Evolutionary conservation across 2,888 invertebrate species (phyloP), one percentile per base, ranked within the genome.

Genomic region (Synanthedon andrenaeformis): DNA sequence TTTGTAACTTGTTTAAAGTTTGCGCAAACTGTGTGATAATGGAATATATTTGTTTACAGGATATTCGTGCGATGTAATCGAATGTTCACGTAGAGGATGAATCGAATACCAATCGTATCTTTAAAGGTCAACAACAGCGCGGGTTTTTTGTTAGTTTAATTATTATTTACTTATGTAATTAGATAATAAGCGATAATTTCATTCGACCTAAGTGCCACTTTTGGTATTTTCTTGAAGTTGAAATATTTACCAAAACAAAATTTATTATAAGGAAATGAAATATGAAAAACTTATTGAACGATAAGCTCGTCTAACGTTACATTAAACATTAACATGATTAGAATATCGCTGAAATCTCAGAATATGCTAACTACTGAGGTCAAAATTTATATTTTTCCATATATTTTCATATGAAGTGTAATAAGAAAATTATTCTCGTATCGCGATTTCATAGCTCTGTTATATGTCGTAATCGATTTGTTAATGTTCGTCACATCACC

Each of bases 21-120:
- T 35, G 35, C 3, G 2, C 10, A 35, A 35, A 35, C 35, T 35
- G 10, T 8, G 35, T 35, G 10, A 35, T 35, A 35, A 35, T 35
- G 2, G 35, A 35, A 35, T 35, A 10, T 35, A 10, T 35, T 72
- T 63, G 62, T 77, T 65, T 63, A 50, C 83, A 83, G 83, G 79
- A 75, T 72, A 71, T 78, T 67, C 82, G 84, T 72, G 69, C 76
- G 63, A 67, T 79, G 64, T 79, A 74, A 76, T 58, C 60, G 61
- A 53, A 59, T 59, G 55, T 52, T 5, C 19, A 49, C 49, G 11
- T 4, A 49, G 19, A 45, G 13, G n/a, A 49, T 49, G 12, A 14
- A 45, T 13, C 2, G 23, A 23, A 23, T 23, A 23, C 42, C 49
- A 49, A 49, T 4, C 4, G 23, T 17, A 13, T 17, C 14, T 49